Percentiles rank a stretch among this genome's conserved stretches.
These are phyloP conservation scores for Zoanthus solanderi DNA, from an alignment of 92 coral and sea anemone species.

Conservation along the genomic window DNA sequence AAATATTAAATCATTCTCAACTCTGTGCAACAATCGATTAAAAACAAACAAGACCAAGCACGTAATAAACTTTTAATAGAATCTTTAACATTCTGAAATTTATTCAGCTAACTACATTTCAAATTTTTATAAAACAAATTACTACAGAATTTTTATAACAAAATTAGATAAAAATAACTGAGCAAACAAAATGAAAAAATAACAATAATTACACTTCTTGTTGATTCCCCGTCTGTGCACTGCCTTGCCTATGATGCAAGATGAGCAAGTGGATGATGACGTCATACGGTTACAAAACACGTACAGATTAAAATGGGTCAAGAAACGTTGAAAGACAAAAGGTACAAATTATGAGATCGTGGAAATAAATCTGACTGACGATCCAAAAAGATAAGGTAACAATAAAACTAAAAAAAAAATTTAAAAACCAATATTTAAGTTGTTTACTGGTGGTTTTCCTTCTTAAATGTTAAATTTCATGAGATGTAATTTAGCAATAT, in stretches of 20 bases:
- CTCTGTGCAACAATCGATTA: no score
- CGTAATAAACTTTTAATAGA: no score
- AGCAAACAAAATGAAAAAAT: conserved; percentile 29
- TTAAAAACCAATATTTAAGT: neutral
- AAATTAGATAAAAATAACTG: neutral
- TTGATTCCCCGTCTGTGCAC: conserved; percentile 41
- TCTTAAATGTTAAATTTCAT: no score
- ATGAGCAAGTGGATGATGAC: conserved; percentile 30
- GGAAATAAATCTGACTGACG: neutral
- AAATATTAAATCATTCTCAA: neutral
- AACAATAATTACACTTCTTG: conserved; percentile 47
- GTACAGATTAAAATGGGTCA: neutral
- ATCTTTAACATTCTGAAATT: neutral
- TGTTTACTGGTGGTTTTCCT: no score
- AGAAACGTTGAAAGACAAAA: neutral
- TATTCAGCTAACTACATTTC: neutral
- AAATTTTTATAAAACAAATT: neutral
- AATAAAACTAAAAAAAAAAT: neutral
- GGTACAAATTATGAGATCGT: neutral
- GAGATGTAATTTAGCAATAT: no score
- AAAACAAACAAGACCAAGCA: no score
- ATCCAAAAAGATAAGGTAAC: neutral
- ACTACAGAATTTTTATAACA: neutral
- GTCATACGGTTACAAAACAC: neutral
- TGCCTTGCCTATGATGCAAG: conserved; percentile 41